phyloP scores from a whole-genome alignment of 1,140 invertebrate genomes.

The Leptinotarsa texana region DNA sequence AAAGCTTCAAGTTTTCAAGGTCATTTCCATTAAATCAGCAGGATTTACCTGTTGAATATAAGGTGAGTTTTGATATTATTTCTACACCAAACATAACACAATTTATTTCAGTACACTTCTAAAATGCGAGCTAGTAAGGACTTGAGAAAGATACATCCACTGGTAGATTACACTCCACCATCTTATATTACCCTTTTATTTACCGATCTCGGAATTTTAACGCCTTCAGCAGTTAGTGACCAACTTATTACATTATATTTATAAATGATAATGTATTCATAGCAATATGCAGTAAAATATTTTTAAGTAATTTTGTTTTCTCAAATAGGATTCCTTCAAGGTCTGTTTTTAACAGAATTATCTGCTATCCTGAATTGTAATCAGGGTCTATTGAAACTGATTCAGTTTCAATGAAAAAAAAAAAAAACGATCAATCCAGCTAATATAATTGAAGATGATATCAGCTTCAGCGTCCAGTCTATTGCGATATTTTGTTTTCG shows the following conservation, averaged over 20 bases:
- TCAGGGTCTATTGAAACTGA: not conserved
- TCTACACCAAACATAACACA: constrained; percentile 14
- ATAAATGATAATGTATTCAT: constrained; percentile 57
- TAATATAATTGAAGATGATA: too few species aligned
- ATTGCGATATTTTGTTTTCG: too few species aligned
- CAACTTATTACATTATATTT: constrained; percentile 96
- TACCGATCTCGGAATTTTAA: constrained; percentile 93
- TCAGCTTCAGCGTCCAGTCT: too few species aligned
- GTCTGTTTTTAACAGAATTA: too few species aligned
- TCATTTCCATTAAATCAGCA: constrained; percentile 91
- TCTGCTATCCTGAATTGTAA: too few species aligned
- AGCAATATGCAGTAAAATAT: not conserved
- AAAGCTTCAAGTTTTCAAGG: constrained; percentile 96
- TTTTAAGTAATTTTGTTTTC: not conserved
- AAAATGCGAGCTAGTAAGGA: constrained; percentile 63
- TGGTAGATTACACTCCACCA: constrained; percentile 96
- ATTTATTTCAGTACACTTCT: constrained; percentile 66
- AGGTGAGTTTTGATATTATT: constrained; percentile 56
- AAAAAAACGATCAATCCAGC: too few species aligned
- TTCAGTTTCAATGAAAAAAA: too few species aligned
- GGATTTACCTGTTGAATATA: constrained; percentile 89
- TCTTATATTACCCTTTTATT: constrained; percentile 90
- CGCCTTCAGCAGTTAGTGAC: constrained; percentile 94
- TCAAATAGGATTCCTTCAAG: too few species aligned
- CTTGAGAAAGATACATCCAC: constrained; percentile 76